Base-by-base conservation (phyloP, 2,113 vertebrate species). In the Scolopax mira region DNA sequence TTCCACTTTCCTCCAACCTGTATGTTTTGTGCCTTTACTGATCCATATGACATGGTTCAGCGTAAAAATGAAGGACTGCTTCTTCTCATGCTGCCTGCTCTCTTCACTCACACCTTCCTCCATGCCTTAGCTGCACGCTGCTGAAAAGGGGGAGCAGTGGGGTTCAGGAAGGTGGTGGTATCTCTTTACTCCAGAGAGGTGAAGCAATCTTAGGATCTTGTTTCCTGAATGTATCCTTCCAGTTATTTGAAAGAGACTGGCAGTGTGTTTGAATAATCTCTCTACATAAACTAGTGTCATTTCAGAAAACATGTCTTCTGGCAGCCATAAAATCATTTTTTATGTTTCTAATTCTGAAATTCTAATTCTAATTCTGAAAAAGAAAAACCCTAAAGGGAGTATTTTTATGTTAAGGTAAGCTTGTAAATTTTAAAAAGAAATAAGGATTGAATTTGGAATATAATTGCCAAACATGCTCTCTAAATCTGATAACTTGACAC, bases 401-500 rank as follows among this genome's bases (percentile, higher is more conserved):
- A 69, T 72, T 85, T 95, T 84, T 74, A 19, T 55, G 23, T 88
- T 91, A 51, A 72, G 58, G n/a, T 62, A 89, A 79, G 16, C 64
- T 75, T 94, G 23, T 84, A 84, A 58, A 96, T 88, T 97, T 94
- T 78, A 77, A 82, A 31, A 58, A 75, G 55, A 96, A 95, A 37
- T 61, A 85, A 94, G 22, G 12, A 52, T 70, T 69, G 51, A 55
- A 67, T 90, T 95, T 58, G 10, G 75, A 89, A 80, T 93, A 69
- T 72, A 96, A 92, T 74, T 87, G 25, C 18, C 31, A 67, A 49
- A 49, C 55, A 8, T 19, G 7, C 4, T 51, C 51, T 80, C 75
- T 88, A 80, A 88, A 70, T 85, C 58, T 88, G 37, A 15, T 37
- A 83, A 51, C 23, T 51, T 89, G 72, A 79, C 30, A 46, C 10